Conservation (phyloP, 2,113 vertebrate genomes). For the Isichthys henryi region DNA sequence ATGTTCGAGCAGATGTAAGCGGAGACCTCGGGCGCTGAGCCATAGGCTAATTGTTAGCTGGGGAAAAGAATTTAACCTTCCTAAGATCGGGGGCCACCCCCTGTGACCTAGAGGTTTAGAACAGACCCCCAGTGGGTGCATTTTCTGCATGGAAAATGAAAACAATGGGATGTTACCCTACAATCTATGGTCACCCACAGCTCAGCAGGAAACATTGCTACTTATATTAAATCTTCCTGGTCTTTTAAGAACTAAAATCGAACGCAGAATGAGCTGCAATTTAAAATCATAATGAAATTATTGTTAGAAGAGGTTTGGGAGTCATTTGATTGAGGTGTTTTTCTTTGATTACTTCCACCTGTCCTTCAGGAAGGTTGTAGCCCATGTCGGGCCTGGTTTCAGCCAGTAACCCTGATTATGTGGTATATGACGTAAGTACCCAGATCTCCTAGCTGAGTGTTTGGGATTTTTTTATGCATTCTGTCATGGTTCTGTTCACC, state of each 20-base stretch:
- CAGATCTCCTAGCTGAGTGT: not conserved
- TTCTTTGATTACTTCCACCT: not conserved
- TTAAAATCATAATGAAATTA: not conserved
- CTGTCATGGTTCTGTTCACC: not conserved
- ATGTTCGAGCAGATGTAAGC: not conserved
- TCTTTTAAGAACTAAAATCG: not conserved
- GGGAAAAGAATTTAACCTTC: not conserved
- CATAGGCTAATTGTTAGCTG: not conserved
- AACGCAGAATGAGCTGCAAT: not conserved
- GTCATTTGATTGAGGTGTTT: not conserved
- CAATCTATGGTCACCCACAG: not conserved
- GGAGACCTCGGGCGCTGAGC: not conserved
- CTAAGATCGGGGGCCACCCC: not conserved
- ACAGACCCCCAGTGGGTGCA: not conserved
- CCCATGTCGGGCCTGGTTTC: not conserved
- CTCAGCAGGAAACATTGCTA: not conserved
- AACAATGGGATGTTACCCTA: not conserved
- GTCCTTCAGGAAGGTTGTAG: not conserved
- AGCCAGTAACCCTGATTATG: not conserved
- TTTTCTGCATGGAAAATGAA: not conserved
- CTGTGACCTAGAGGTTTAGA: not conserved
- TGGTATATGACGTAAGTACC: not conserved
- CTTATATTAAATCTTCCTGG: not conserved
- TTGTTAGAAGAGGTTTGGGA: not conserved
- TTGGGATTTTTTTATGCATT: not conserved